These are phyloP conservation scores for Melanostoma mellinum DNA, from an alignment of 2,888 invertebrate species.

Conservation along the genomic window DNA sequence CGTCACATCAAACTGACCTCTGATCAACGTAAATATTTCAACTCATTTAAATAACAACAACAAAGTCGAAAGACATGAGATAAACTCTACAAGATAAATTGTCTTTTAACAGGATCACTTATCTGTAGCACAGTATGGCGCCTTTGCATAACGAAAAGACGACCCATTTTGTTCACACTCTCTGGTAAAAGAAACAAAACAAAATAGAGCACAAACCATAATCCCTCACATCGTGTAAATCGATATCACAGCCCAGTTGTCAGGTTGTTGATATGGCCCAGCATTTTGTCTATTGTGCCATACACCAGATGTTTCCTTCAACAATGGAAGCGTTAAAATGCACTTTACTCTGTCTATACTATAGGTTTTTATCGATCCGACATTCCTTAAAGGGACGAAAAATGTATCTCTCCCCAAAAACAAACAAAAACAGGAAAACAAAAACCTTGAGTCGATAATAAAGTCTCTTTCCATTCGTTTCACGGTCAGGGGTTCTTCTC, in stretches of 20 bases:
- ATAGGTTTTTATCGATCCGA: constrained; percentile 46
- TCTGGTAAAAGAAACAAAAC: neutral
- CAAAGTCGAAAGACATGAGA: constrained; percentile 27
- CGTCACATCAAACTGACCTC: too few relatives aligned
- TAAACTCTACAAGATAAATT: constrained; percentile 18
- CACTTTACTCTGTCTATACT: constrained; percentile 33
- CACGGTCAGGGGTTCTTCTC: constrained; percentile 43
- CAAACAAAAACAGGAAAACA: neutral
- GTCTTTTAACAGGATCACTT: constrained; percentile 54
- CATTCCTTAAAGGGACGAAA: constrained; percentile 31
- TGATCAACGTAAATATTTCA: too few relatives aligned
- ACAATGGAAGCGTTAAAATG: constrained; percentile 45
- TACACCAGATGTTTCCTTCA: constrained; percentile 41
- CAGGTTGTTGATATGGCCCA: constrained; percentile 39
- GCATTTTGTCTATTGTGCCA: neutral
- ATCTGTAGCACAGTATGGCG: constrained; percentile 1
- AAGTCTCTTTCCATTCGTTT: neutral
- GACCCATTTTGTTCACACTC: constrained; percentile 16
- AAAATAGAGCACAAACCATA: neutral
- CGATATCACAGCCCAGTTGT: constrained; percentile 45
- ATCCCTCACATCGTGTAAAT: constrained; percentile 30
- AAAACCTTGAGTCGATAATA: too few relatives aligned
- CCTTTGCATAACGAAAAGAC: constrained; percentile 8
- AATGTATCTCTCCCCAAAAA: neutral
- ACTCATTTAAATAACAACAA: neutral